Base-by-base conservation (phyloP, 2,888 invertebrate genomes). In the Agrochola litura region DNA sequence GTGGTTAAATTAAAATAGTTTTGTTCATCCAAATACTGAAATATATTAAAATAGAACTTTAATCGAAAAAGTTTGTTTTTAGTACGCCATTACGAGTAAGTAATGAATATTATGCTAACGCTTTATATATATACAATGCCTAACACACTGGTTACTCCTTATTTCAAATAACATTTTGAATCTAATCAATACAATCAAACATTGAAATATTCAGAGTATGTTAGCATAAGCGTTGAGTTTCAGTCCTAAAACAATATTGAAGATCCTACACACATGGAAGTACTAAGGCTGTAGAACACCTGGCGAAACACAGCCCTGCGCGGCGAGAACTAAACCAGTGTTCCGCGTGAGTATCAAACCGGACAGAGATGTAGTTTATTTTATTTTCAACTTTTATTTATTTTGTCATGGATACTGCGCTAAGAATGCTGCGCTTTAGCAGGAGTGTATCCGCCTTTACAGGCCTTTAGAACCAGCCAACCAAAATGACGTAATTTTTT, bases 181-280 rank as follows among this genome's bases (percentile, higher is more conserved):
- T 79, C 6, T 49, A 49, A 72, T 78, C 73, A 78, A 86, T 76
- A 68, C 41, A 58, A 74, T 81, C 22, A 56, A 56, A 75, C 71
- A 70, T 58, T 60, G 2, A 66, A 63, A 77, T 66, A 71, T 73
- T 69, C 54, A 52, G 49, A 56, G 25, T 4, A 37, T 82, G 65
- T 74, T 82, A 75, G 58, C 52, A 61, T 71, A 80, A 81, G 70
- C 54, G 67, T 46, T 14, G 77, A 79, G 69, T 67, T 79, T 41
- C 19, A 58, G 25, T 76, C 83, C 87, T 88, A 83, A 88, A 86
- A 87, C 43, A 87, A 88, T 83, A 86, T 79, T 78, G 54, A 61
- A 72, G 60, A 75, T 60, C 61, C 49, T 37, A 30, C 37, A 61
- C 12, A 25, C 60, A 10, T 43, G 25, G 54, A n/a, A 30, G 41